Evolutionary conservation across 2,113 vertebrate species (phyloP).

Genomic region (Mus pahari): DNA sequence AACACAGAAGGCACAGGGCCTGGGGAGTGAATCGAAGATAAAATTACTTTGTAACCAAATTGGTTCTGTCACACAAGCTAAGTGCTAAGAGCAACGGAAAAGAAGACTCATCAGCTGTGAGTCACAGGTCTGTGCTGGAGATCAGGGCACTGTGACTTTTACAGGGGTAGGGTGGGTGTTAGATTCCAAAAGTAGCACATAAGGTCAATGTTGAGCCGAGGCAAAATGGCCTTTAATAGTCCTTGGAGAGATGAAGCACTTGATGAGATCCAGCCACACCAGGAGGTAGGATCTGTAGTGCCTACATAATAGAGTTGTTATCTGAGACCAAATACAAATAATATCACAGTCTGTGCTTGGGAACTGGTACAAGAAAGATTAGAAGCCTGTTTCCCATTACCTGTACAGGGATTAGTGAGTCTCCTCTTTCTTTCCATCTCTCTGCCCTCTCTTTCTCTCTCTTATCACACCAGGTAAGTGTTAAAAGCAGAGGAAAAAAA

Average conservation of each 20-base stretch:
- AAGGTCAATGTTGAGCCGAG: background rate
- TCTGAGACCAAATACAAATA: background rate
- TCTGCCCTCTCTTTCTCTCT: background rate
- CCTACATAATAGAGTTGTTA: background rate
- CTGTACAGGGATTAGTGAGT: background rate
- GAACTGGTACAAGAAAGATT: background rate
- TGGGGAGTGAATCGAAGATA: background rate
- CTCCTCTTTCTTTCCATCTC: no score
- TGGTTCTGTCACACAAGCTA: background rate
- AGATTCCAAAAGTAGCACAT: background rate
- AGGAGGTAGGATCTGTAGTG: background rate
- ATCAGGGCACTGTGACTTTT: background rate
- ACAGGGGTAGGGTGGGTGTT: background rate
- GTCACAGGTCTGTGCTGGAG: background rate
- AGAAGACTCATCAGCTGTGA: background rate
- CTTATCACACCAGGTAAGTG: background rate
- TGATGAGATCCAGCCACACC: background rate
- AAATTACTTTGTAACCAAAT: slow-evolving; percentile 24
- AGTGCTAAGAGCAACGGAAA: background rate
- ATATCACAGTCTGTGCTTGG: background rate
- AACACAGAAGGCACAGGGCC: background rate
- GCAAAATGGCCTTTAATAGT: background rate
- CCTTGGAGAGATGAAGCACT: background rate
- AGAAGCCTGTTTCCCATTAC: background rate
- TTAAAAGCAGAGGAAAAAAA: background rate